Evolutionary conservation across 2,113 vertebrate species (phyloP), one percentile per base, ranked within the genome.

Genomic region (Zeus faber): DNA sequence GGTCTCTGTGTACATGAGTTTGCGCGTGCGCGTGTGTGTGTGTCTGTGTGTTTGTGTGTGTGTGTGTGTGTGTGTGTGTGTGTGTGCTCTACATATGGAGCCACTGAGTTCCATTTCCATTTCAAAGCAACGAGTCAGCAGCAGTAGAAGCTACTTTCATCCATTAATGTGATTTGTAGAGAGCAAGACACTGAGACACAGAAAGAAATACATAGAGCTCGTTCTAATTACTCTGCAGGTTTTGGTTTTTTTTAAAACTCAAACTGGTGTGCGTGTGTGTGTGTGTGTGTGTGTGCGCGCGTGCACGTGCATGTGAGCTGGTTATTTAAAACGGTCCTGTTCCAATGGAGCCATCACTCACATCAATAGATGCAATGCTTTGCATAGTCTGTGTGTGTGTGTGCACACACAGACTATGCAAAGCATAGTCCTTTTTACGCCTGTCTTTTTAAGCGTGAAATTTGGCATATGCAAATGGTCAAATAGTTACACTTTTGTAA

Each of bases 91-190:
- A 74, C 77, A 81, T 85, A 85, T 82, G 79, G 71, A 77, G 79
- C 68, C 80, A 83, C 71, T 85, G 79, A 83, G 75, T 76, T 83
- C 49, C 63, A 87, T 87, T 87, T 83, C 85, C 85, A 87, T 83
- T 85, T 87, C 82, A 87, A 87, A 87, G 85, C 75, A 40, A 76
- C 72, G 71, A 82, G 75, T 83, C 82, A 81, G 80, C 84, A 79
- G 73, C 72, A 65, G 80, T 75, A 81, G 82, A 77, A 85, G 84
- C 79, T 79, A 82, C 82, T 87, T 85, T 85, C 85, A 85, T 83
- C 80, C 73, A 79, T 83, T 87, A 85, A 82, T 87, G 82, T 87
- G 75, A 82, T 83, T 85, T 85, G n/a, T 82, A 79, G 60, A 59
- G 76, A 81, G 68, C 25, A 47, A 81, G 80, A 82, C 76, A 66